A percentile compares a stretch with the other conserved stretches of the same genome.
These are phyloP conservation scores for Hemicentrotus pulcherrimus DNA, from an alignment of 35 echinoderm and acorn worm species.

Conservation along the genomic window DNA sequence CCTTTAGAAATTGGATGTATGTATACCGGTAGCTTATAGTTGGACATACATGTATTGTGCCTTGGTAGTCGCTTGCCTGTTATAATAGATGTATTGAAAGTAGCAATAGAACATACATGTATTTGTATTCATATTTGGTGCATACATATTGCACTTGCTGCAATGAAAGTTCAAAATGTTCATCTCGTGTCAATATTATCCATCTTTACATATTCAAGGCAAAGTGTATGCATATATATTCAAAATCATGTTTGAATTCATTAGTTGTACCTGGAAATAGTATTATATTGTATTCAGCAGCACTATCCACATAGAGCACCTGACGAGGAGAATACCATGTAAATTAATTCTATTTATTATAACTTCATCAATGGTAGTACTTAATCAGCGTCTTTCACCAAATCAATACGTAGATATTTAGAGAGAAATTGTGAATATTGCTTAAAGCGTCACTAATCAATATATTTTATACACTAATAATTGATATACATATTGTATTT, in stretches of 20 bases:
- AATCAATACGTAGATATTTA: neutral
- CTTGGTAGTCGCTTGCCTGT: too few species aligned
- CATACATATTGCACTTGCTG: neutral
- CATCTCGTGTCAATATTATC: neutral
- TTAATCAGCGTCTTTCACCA: neutral
- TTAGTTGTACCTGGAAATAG: neutral
- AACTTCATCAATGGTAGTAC: neutral
- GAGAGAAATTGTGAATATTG: neutral
- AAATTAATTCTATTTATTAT: neutral
- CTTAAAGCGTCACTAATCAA: neutral
- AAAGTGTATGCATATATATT: neutral
- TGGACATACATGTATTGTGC: too few species aligned
- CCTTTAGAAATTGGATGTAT: too few species aligned
- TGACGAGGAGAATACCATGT: neutral
- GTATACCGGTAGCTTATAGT: too few species aligned
- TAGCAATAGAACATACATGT: neutral
- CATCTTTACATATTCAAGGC: neutral
- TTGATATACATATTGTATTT: neutral
- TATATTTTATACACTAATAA: constrained; percentile 15
- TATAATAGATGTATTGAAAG: neutral
- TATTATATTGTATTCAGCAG: neutral
- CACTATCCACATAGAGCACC: neutral
- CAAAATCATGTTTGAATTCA: neutral
- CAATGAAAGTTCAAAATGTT: neutral
- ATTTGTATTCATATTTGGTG: neutral